Base-by-base conservation (phyloP, 2,888 invertebrate genomes). In the Thumatha senex region DNA sequence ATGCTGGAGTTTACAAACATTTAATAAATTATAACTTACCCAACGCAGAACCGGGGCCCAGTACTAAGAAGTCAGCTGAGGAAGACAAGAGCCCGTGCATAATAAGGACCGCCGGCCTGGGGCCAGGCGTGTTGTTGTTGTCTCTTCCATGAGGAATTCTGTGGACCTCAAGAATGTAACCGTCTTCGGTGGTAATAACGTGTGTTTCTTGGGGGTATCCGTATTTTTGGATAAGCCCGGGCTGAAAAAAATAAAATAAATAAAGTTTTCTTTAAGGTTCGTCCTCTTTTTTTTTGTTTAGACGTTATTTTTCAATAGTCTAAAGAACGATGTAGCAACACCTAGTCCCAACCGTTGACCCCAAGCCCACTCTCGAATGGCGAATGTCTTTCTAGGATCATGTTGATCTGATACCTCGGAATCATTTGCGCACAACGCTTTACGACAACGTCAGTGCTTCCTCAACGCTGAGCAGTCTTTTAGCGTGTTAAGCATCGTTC, bases 41-140 rank as follows among this genome's bases (percentile, higher is more conserved):
- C 7, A 82, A 44, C 35, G 76, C 77, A 48, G 29, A 64, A 0
- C 69, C 72, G 39, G 83, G 81, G 0, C 83, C 83, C 12, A 76
- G 35, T 0, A 74, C 60, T 9, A 83, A 8, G 56, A 63, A 82
- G 38, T 80, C 83, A 53, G 81, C 80, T 12, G 83, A 82, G 0
- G 83, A 83, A 10, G 79, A 81, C 41, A 79, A 52, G 0, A 83
- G 71, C 2, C 83, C 83, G 24, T 83, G 83, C 78, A 83, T 75
- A 13, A 82, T 2, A 34, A 82, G 64, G 3, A 66, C 77, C 0
- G 63, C 60, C 2, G 72, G 72, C 29, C 60, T 67, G 31, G 63
- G 52, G 7, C 60, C 60, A 2, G 69, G 69, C 9, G 49, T 46
- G 43, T 70, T 74, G 61, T 74, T 67, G 29, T 48, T 49, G 43